These are phyloP conservation scores for Amblyornis subalaris DNA, from an alignment of 2,113 vertebrate genomes.

Conservation along the genomic window DNA sequence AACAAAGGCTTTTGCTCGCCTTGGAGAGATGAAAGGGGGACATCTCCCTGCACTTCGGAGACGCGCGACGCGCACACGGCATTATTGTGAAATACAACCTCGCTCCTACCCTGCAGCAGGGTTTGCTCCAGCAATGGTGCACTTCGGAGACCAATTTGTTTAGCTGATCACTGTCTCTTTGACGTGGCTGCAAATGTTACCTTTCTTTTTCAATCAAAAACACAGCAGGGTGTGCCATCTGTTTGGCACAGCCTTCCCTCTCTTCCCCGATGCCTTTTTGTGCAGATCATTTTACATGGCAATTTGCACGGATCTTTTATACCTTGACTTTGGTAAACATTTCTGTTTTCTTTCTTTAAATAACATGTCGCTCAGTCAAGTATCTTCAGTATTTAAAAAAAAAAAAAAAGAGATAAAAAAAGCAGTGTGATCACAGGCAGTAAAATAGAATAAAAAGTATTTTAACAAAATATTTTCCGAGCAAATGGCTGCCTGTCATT, in stretches of 20 bases:
- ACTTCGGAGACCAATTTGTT: conserved; percentile 91
- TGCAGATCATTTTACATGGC: conserved; percentile 82
- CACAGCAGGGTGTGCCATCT: conserved; percentile 93
- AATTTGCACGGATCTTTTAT: conserved; percentile 76
- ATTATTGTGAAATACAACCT: conserved; percentile 82
- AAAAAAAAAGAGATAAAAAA: neutral
- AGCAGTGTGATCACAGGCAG: neutral
- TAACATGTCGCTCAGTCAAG: conserved; percentile 37
- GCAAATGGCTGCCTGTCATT: conserved; percentile 67
- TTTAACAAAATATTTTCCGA: conserved; percentile 39
- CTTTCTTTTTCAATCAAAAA: conserved; percentile 93
- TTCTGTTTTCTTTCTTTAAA: conserved; percentile 54
- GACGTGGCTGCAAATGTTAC: conserved; percentile 92
- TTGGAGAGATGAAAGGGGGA: conserved; percentile 43
- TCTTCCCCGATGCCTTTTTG: conserved; percentile 82
- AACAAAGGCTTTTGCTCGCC: conserved; percentile 69
- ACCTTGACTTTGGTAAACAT: conserved; percentile 74
- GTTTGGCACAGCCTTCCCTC: conserved; percentile 81
- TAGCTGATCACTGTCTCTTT: conserved; percentile 86
- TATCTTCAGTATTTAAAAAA: conserved; percentile 3
- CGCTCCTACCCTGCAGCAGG: conserved; percentile 71
- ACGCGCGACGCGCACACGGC: conserved; percentile 70
- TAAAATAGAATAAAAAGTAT: conserved; percentile 45
- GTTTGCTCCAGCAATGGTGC: conserved; percentile 81
- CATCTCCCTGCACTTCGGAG: conserved; percentile 54